These are phyloP conservation scores for Cisticola juncidis DNA, from an alignment of 2,113 vertebrate genomes.

Conservation along the genomic window DNA sequence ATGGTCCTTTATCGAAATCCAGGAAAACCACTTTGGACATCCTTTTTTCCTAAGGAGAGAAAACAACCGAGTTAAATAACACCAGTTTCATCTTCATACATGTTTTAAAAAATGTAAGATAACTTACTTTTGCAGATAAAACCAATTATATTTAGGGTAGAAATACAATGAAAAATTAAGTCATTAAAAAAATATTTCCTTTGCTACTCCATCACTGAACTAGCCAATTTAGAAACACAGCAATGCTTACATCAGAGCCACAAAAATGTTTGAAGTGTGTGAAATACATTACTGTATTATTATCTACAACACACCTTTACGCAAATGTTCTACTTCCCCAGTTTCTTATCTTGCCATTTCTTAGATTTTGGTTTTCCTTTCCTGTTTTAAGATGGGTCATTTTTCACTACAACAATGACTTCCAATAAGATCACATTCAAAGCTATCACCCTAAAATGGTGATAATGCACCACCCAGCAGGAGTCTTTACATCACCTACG, in stretches of 20 bases:
- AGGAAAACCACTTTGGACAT: conserved; percentile 30
- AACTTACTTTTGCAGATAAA: neutral
- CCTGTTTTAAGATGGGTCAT: conserved; percentile 79
- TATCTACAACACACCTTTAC: neutral
- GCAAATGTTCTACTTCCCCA: neutral
- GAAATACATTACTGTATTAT: neutral
- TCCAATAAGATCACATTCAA: conserved; percentile 86
- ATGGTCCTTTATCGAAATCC: conserved; percentile 30
- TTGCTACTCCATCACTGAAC: neutral
- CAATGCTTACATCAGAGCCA: neutral
- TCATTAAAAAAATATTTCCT: neutral
- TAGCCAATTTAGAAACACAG: neutral
- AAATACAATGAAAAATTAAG: neutral
- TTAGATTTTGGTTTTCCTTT: conserved; percentile 75
- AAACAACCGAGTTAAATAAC: neutral
- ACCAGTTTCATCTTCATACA: neutral
- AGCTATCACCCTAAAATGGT: conserved; percentile 88
- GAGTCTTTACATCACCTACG: conserved; percentile 74
- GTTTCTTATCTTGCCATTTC: conserved; percentile 21
- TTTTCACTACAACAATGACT: conserved; percentile 82
- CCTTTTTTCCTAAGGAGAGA: conserved; percentile 22
- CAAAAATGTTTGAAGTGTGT: neutral
- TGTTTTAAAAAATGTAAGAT: neutral
- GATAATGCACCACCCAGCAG: conserved; percentile 88
- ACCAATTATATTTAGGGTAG: neutral